These are phyloP conservation scores for Rhinella marina DNA, from an alignment of 2,797 vertebrate genomes.

Conservation along the genomic window DNA sequence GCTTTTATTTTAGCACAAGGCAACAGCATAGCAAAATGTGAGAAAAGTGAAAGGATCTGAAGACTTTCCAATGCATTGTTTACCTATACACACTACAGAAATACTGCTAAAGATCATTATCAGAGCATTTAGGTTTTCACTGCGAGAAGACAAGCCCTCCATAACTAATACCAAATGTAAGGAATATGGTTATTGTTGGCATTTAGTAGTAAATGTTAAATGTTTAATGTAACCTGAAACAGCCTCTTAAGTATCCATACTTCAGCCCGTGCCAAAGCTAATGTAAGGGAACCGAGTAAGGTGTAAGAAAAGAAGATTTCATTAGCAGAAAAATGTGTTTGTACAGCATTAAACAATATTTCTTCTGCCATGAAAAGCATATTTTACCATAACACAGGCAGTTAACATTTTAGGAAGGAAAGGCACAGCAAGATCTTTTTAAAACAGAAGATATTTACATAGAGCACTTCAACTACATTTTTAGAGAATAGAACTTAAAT, in stretches of 20 bases:
- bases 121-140: neutral
- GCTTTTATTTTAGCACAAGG: too few species aligned
- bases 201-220: slow-evolving; percentile 67
- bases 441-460: slow-evolving; percentile 13
- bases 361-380: slow-evolving; percentile 61
- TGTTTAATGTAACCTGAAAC: slow-evolving; percentile 74
- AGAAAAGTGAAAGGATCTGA: too few species aligned
- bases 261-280: slow-evolving; percentile 79
- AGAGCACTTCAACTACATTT: neutral
- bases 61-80: neutral
- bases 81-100: neutral
- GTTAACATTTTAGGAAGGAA: slow-evolving; percentile 33
- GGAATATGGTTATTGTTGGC: slow-evolving; percentile 72
- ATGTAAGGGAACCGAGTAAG: slow-evolving; percentile 70
- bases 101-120: too few species aligned
- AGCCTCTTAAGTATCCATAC: slow-evolving; percentile 68
- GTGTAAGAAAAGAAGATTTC: slow-evolving; percentile 66
- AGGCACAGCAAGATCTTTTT: neutral
- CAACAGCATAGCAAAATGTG: too few species aligned
- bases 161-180: slow-evolving; percentile 24
- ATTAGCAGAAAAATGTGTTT: slow-evolving; percentile 69
- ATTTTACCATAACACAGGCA: neutral
- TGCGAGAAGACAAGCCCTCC: neutral
- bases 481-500: neutral
- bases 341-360: slow-evolving; percentile 56